A percentile compares a stretch with the other conserved stretches of the same genome.
Conservation (phyloP, 1,140 invertebrate genomes). For the Drosophila subobscura region DNA sequence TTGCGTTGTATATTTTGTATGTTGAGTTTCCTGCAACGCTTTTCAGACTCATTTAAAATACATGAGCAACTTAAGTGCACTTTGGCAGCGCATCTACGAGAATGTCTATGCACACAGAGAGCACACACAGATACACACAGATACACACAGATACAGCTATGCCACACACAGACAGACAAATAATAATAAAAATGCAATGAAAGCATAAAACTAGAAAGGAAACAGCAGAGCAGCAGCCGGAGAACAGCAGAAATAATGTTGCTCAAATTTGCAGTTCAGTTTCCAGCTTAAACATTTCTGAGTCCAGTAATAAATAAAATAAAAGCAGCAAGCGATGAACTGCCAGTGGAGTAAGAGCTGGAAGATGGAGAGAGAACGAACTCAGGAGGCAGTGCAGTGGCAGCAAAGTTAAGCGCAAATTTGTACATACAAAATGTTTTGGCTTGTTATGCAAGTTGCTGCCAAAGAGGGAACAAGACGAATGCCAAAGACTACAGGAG, state of each 20-base stretch:
- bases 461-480: constrained; percentile 22
- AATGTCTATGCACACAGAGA: constrained; percentile 40
- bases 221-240: constrained; percentile 28
- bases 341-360: constrained; percentile 16
- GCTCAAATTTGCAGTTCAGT: constrained; percentile 51
- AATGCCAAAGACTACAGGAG: not conserved
- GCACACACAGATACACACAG: constrained; percentile 14
- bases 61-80: constrained; percentile 83
- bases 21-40: constrained; percentile 74
- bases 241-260: constrained; percentile 50
- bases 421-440: constrained; percentile 80
- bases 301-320: constrained; percentile 52
- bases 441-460: constrained; percentile 72
- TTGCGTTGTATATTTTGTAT: constrained; percentile 41
- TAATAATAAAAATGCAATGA: constrained; percentile 78
- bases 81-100: constrained; percentile 72
- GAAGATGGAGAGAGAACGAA: constrained; percentile 9
- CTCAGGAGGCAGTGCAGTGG: constrained; percentile 6
- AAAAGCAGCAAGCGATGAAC: constrained; percentile 54
- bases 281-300: constrained; percentile 38
- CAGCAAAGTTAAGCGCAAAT: constrained; percentile 73
- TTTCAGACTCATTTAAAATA: constrained; percentile 83
- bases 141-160: constrained; percentile 25
- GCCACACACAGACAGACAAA: constrained; percentile 60
- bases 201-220: constrained; percentile 75